Evolutionary conservation across 2,113 vertebrate species (phyloP).

Genomic region (Petrocephalus zakoni): DNA sequence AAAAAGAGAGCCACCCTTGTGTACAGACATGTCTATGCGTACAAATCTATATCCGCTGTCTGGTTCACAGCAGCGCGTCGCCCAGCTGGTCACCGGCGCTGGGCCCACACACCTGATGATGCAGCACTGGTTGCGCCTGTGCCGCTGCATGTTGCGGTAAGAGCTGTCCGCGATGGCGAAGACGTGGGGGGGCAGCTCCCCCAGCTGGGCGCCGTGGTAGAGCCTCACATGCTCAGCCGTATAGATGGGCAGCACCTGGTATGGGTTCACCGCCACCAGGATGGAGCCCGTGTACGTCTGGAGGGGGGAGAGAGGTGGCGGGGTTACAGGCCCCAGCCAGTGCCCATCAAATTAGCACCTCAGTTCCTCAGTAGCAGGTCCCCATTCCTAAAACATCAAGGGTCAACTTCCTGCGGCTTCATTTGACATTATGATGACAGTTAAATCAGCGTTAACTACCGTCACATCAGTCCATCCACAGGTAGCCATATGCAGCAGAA

Average conservation of each 20-base stretch:
- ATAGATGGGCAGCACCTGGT: conserved; percentile 70
- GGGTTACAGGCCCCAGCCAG: background rate
- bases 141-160: conserved; percentile 69
- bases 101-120: conserved; percentile 64
- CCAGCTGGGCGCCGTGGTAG: conserved; percentile 59
- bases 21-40: background rate
- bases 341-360: background rate
- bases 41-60: background rate
- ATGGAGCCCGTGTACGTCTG: conserved; percentile 76
- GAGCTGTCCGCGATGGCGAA: conserved; percentile 73
- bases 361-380: too few species aligned
- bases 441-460: background rate
- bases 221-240: conserved; percentile 62
- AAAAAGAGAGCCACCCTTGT: too few species aligned
- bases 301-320: background rate
- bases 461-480: background rate
- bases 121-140: conserved; percentile 67
- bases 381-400: too few species aligned
- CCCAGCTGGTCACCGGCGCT: background rate
- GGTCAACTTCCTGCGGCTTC: too few species aligned
- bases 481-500: background rate
- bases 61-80: background rate
- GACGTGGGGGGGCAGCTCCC: conserved; percentile 70
- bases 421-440: too few species aligned
- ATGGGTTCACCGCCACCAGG: conserved; percentile 73